Conservation (phyloP, 2,888 invertebrate genomes). For the Diadegma fenestrale region DNA sequence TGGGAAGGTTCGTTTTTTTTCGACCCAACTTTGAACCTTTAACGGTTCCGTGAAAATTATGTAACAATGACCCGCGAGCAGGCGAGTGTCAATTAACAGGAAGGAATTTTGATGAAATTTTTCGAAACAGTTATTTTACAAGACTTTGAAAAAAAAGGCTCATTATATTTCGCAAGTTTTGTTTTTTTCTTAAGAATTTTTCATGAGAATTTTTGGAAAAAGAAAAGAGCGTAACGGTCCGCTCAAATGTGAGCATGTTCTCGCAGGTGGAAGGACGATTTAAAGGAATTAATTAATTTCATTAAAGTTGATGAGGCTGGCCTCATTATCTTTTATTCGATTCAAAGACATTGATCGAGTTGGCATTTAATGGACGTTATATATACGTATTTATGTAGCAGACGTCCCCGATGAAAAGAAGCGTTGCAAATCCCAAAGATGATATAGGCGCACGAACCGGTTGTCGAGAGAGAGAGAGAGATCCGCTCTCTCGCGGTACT, state of each 20-base stretch:
- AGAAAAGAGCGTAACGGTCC: constrained; percentile 31
- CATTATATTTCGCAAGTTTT: constrained; percentile 3
- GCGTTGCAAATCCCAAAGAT: constrained; percentile 27
- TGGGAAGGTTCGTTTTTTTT: background rate
- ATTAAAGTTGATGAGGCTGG: constrained; percentile 38
- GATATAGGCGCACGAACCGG: constrained; percentile 43
- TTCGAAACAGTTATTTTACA: constrained; percentile 7
- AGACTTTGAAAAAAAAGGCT: constrained; percentile 6
- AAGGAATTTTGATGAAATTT: constrained; percentile 20
- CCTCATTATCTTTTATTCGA: constrained; percentile 42
- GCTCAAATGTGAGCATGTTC: constrained; percentile 6
- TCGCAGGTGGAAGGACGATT: constrained; percentile 18
- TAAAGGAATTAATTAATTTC: constrained; percentile 19
- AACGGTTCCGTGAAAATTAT: background rate
- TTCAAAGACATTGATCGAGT: constrained; percentile 44
- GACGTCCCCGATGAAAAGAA: constrained; percentile 32
- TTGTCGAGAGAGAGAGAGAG: constrained; percentile 15
- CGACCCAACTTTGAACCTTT: background rate
- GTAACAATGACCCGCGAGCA: background rate
- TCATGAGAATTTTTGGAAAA: constrained; percentile 21
- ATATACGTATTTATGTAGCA: background rate
- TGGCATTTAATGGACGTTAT: constrained; percentile 25
- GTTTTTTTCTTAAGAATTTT: background rate
- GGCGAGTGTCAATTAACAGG: background rate
- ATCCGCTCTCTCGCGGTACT: constrained; percentile 42